Evolutionary conservation across 2,797 vertebrate genomes (phyloP), one percentile per base, ranked within the genome.

Genomic region (Mormyrops attenuatus): DNA sequence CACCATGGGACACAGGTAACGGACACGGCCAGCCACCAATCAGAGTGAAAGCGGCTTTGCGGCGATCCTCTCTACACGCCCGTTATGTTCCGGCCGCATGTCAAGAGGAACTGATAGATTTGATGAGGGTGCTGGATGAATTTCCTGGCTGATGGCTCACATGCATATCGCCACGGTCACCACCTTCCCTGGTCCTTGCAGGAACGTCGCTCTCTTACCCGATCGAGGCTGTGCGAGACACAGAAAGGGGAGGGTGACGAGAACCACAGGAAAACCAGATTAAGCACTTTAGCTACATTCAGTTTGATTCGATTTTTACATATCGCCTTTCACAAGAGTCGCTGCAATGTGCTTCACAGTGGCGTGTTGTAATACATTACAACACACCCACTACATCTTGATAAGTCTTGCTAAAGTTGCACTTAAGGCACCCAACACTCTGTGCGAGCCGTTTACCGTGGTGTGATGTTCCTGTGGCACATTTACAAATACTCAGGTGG

Each of bases 161-260:
- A 99, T 99, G 96, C 98, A 99, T 93, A 99, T 99, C 88, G 99
- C 99, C 52, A 99, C 98, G 97, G 98, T 99, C 88, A 99, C 99
- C 93, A 99, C 99, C 92, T 99, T 99, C 91, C 98, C 98, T 38
- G 99, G 97, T 73, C 99, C 99, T 92, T 98, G 97, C 49, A 97
- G 94, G 95, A 99, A 99, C 47, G 97, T 94, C 8, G 96, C 53
- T 92, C 97, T 94, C 41, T 95, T 94, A 89, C 97, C 96, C 92
- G 98, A 97, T 90, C 98, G 97, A 92, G 99, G 99, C 99, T 99
- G 92, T 84, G 91, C 1, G 11, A 86, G 8, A 88, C 5, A 63
- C 38, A 11, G 47, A 80, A 34, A 11, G 3, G 22, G 82, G 7
- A 26, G n/a, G 38, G 80, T 9, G 22, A 17, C 3, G 13, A 38